Percentiles rank a stretch among this genome's conserved stretches.
Conservation (phyloP, 2,797 vertebrate genomes). For the Leptodactylus fallax region DNA sequence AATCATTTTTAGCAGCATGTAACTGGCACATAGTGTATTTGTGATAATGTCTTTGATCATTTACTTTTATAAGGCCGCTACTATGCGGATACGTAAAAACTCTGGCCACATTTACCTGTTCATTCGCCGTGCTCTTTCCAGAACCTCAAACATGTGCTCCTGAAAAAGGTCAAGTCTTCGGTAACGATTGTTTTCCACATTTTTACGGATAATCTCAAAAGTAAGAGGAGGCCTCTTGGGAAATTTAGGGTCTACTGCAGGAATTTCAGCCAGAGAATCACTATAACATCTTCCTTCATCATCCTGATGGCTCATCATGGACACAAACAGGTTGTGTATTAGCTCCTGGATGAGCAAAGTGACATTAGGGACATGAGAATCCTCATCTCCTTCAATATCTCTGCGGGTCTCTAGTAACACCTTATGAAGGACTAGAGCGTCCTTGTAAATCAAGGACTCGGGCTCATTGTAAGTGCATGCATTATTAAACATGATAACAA, state of each 20-base stretch:
- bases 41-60: too few species aligned
- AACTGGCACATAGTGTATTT: too few species aligned
- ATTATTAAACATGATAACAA: conserved; percentile 99
- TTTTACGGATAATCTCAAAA: conserved; percentile 93
- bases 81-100: neutral
- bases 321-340: conserved; percentile 96
- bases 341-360: conserved; percentile 95
- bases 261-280: conserved; percentile 96
- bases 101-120: conserved; percentile 80
- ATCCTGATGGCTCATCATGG: conserved; percentile 96
- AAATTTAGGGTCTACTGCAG: conserved; percentile 85
- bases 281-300: conserved; percentile 98
- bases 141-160: conserved; percentile 98
- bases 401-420: conserved; percentile 92
- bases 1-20: too few species aligned
- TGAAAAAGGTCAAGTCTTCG: conserved; percentile 95
- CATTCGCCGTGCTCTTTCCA: conserved; percentile 92
- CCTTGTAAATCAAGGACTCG: conserved; percentile 96
- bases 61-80: neutral
- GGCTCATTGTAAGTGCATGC: conserved; percentile 98
- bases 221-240: conserved; percentile 87
- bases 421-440: conserved; percentile 93
- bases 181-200: conserved; percentile 91
- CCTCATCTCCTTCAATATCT: conserved; percentile 93
- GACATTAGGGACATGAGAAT: conserved; percentile 91